phyloP scores from a whole-genome alignment of 92 coral and sea anemone genomes.

The Parazoanthus atlanticus region DNA sequence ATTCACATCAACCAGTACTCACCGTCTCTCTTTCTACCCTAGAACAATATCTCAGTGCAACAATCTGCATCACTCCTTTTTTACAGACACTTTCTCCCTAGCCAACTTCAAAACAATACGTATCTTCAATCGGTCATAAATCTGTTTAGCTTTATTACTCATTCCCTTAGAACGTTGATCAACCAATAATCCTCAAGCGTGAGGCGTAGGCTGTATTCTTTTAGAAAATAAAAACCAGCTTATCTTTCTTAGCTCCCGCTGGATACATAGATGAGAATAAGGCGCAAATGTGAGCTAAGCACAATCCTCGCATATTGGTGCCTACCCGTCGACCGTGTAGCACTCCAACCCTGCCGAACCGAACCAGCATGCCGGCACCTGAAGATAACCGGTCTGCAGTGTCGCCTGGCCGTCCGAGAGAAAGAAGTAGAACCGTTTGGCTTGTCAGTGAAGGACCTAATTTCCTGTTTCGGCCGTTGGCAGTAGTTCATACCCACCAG shows the following conservation, averaged over 20 bases:
- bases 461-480: not conserved
- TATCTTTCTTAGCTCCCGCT: conserved; percentile 9
- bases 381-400: not conserved
- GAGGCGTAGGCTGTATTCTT: too few relatives aligned
- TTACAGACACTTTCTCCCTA: too few relatives aligned
- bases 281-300: not conserved
- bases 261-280: not conserved
- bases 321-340: not conserved
- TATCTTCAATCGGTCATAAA: too few relatives aligned
- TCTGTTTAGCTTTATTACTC: too few relatives aligned
- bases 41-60: too few relatives aligned
- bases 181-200: too few relatives aligned
- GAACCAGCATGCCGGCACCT: not conserved
- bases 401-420: not conserved
- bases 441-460: not conserved
- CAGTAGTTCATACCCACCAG: not conserved
- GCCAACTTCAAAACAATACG: too few relatives aligned
- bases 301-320: not conserved
- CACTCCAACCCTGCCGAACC: not conserved
- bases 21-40: too few relatives aligned
- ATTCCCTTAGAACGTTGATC: too few relatives aligned
- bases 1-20: too few relatives aligned
- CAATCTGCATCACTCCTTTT: too few relatives aligned
- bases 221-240: not conserved
- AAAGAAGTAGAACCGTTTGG: not conserved